Conservation (phyloP, 2,888 invertebrate species). For the Adineta ricciae region DNA sequence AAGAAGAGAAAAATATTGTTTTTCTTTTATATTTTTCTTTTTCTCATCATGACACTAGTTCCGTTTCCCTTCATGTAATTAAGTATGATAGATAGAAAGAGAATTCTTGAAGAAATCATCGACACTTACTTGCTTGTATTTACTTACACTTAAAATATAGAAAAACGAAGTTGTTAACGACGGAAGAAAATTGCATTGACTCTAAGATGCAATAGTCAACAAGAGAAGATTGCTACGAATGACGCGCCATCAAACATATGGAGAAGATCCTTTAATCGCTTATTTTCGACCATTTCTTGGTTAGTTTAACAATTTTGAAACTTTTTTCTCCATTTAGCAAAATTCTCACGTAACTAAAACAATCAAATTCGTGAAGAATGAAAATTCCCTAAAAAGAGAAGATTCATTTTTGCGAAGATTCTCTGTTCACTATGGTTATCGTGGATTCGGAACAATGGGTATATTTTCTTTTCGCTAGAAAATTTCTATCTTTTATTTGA, state of each 20-base stretch:
- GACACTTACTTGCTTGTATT: background rate
- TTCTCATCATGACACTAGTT: background rate
- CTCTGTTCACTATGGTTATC: background rate
- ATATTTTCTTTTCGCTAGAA: background rate
- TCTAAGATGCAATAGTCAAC: background rate
- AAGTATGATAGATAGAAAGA: background rate
- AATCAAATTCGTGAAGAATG: background rate
- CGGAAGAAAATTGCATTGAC: background rate
- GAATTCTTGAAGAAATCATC: background rate
- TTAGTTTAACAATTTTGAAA: background rate
- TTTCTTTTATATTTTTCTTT: background rate
- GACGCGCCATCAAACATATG: background rate
- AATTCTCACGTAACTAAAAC: background rate
- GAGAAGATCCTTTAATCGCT: slow-evolving; percentile 1
- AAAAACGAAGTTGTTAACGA: background rate
- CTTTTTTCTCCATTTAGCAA: background rate
- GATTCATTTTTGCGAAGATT: background rate
- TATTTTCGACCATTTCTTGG: slow-evolving; percentile 5
- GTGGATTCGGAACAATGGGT: background rate
- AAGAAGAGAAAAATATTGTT: background rate
- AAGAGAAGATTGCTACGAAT: background rate
- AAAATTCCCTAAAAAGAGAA: background rate
- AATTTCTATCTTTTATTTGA: background rate
- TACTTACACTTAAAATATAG: background rate
- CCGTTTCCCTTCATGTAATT: background rate